Conservation (phyloP, 2,888 invertebrate genomes). For the Malacosoma neustria region DNA sequence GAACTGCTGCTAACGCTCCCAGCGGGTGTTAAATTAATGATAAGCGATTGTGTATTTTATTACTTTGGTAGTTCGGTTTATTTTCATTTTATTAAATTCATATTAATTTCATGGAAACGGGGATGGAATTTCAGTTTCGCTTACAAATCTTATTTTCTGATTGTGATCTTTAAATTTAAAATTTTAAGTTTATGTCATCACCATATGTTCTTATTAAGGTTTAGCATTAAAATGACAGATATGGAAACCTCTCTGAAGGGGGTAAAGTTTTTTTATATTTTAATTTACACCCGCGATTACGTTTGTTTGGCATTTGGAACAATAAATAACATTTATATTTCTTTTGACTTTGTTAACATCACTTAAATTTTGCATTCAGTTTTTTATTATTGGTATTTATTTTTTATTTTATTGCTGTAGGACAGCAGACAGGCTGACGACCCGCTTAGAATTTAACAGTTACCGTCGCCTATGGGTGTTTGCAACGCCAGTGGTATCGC, state of each 20-base stretch:
- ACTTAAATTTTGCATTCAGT: too few species aligned
- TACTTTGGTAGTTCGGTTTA: conserved; percentile 19
- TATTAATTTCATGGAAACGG: conserved; percentile 45
- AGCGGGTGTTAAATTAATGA: conserved; percentile 44
- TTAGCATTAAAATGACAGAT: not conserved
- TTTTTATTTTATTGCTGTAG: too few species aligned
- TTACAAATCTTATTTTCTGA: not conserved
- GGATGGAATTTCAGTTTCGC: conserved; percentile 38
- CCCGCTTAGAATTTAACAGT: too few species aligned
- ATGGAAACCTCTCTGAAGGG: not conserved
- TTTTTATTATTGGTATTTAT: too few species aligned
- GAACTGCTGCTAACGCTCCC: conserved; percentile 64
- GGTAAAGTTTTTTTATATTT: too few species aligned
- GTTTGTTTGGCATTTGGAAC: too few species aligned
- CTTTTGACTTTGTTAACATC: too few species aligned
- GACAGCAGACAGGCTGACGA: too few species aligned
- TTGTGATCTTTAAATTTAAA: not conserved
- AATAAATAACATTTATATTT: too few species aligned
- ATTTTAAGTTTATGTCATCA: not conserved
- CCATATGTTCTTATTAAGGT: not conserved
- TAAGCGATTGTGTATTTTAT: conserved; percentile 28
- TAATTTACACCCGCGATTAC: too few species aligned
- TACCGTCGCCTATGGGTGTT: too few species aligned
- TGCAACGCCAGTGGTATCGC: too few species aligned
- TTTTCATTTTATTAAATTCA: conserved; percentile 15